These are phyloP conservation scores for Helleia helle DNA, from an alignment of 2,888 invertebrate genomes.

Conservation along the genomic window DNA sequence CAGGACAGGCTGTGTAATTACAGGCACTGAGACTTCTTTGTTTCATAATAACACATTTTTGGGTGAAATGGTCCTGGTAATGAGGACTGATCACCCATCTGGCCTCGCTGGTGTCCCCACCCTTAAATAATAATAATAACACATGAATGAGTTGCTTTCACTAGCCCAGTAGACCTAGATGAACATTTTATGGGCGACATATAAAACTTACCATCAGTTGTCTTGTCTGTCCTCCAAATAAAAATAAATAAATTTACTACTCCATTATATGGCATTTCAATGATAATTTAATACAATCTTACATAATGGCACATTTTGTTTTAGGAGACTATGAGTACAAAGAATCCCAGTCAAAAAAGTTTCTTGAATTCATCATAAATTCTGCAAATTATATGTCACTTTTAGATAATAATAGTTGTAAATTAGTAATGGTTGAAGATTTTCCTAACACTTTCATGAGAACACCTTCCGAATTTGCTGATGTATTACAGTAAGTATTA, in stretches of 20 bases:
- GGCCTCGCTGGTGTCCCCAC: too few relatives aligned
- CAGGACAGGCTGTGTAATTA: too few relatives aligned
- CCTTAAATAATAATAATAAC: too few relatives aligned
- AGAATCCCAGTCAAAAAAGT: slow-evolving; percentile 78
- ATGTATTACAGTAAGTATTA: slow-evolving; percentile 78
- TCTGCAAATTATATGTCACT: slow-evolving; percentile 84
- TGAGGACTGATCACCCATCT: too few relatives aligned
- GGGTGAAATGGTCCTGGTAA: too few relatives aligned
- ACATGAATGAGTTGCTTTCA: too few relatives aligned
- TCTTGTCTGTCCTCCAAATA: too few relatives aligned
- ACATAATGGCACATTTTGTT: slow-evolving; percentile 14
- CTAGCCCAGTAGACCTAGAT: too few relatives aligned
- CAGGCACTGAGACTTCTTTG: too few relatives aligned
- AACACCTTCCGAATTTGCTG: slow-evolving; percentile 77
- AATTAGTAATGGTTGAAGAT: slow-evolving; percentile 83
- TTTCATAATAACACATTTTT: too few relatives aligned
- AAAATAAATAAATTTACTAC: neutral
- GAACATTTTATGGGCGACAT: too few relatives aligned
- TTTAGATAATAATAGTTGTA: slow-evolving; percentile 65
- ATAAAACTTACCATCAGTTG: neutral
- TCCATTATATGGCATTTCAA: neutral
- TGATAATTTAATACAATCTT: neutral
- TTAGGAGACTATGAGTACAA: slow-evolving; percentile 60
- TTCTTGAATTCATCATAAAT: slow-evolving; percentile 83
- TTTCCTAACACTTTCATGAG: slow-evolving; percentile 84